Percentiles rank a stretch among this genome's conserved stretches.
phyloP scores from a whole-genome alignment of 2,797 vertebrate species.

The Nannoperca australis region DNA sequence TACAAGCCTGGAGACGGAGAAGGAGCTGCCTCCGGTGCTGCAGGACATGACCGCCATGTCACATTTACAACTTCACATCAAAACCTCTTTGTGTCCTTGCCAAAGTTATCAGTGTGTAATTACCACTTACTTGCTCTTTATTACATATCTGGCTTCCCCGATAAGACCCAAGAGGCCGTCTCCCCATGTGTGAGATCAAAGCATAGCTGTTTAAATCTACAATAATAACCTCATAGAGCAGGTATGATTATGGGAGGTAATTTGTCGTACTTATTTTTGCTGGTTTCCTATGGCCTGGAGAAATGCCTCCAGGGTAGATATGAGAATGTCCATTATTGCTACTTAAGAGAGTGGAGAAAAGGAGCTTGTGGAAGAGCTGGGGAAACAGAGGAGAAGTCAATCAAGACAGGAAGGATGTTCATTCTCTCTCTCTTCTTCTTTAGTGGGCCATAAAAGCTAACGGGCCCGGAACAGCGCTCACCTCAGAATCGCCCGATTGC shows the following conservation, averaged over 20 bases:
- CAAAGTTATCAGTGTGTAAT: conserved; percentile 76
- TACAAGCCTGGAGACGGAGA: conserved; percentile 49
- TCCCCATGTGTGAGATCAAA: conserved; percentile 54
- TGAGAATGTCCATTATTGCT: conserved; percentile 70
- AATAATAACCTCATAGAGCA: conserved; percentile 66
- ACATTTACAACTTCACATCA: conserved; percentile 76
- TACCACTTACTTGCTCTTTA: conserved; percentile 72
- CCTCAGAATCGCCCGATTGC: conserved; percentile 73
- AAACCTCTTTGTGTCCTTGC: conserved; percentile 71
- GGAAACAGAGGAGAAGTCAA: conserved; percentile 73
- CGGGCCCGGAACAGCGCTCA: conserved; percentile 78
- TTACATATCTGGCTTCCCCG: conserved; percentile 69
- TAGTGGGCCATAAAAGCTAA: conserved; percentile 85
- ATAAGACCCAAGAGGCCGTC: conserved; percentile 66
- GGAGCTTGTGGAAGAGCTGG: conserved; percentile 59
- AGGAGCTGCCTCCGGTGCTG: conserved; percentile 23
- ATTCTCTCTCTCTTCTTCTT: conserved; percentile 77
- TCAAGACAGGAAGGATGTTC: conserved; percentile 77
- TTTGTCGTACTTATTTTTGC: conserved; percentile 72
- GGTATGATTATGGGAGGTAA: conserved; percentile 66
- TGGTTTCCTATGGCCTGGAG: conserved; percentile 56
- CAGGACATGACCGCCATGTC: conserved; percentile 63
- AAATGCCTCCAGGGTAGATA: conserved; percentile 64
- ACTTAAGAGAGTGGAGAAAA: conserved; percentile 66
- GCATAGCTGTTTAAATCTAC: conserved; percentile 66